phyloP scores from a whole-genome alignment of 2,113 vertebrate species.

The Saguinus midas region DNA sequence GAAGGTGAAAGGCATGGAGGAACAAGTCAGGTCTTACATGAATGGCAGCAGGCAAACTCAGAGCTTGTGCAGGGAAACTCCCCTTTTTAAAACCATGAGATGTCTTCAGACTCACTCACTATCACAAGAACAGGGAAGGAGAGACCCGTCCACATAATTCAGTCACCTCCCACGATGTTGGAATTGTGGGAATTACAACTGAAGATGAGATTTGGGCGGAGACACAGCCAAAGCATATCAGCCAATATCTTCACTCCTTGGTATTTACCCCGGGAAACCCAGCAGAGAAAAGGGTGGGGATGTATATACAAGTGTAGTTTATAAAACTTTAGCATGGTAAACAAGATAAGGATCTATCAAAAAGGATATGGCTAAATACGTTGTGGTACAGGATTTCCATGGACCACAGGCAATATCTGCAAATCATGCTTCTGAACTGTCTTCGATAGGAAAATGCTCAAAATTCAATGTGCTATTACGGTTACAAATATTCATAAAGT shows the following conservation, averaged over 20 bases:
- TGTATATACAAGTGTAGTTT: background rate
- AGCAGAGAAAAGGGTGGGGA: background rate
- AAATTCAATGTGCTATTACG: background rate
- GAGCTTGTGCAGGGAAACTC: too few relatives aligned
- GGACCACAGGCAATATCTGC: background rate
- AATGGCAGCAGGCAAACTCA: too few relatives aligned
- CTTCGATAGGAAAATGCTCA: background rate
- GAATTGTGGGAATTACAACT: too few relatives aligned
- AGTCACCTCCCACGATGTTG: too few relatives aligned
- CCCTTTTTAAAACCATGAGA: too few relatives aligned
- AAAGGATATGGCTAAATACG: background rate
- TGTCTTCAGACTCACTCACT: too few relatives aligned
- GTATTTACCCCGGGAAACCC: background rate
- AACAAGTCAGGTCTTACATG: too few relatives aligned
- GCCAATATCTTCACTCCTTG: background rate
- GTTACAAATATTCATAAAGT: background rate
- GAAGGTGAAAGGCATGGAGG: too few relatives aligned
- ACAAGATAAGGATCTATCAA: background rate
- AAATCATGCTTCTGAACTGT: background rate
- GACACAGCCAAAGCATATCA: too few relatives aligned
- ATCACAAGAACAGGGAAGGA: too few relatives aligned
- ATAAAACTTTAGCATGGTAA: background rate
- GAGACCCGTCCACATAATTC: too few relatives aligned
- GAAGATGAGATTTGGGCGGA: too few relatives aligned
- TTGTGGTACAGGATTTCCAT: rapidly evolving